phyloP scores from a whole-genome alignment of 1,140 invertebrate genomes.

The Polyergus mexicanus region DNA sequence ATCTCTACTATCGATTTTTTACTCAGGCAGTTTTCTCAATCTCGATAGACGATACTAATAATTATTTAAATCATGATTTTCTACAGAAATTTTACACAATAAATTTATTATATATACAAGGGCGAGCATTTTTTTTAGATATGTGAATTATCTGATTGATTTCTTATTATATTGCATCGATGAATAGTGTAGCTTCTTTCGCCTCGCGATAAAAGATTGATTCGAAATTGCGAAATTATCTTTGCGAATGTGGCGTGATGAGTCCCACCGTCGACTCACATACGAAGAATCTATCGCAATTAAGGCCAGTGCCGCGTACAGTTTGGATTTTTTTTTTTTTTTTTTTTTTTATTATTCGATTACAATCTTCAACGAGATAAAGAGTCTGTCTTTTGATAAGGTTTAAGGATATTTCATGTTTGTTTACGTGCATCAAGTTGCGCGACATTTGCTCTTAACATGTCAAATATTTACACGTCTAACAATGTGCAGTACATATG shows the following conservation, averaged over 20 bases:
- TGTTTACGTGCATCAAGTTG: constrained; percentile 71
- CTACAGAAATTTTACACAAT: neutral
- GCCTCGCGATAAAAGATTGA: constrained; percentile 13
- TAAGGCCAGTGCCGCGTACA: constrained; percentile 42
- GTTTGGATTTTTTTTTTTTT: constrained; percentile 65
- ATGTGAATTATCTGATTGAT: neutral
- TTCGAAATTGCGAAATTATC: constrained; percentile 50
- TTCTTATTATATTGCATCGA: neutral
- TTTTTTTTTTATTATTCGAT: constrained; percentile 69
- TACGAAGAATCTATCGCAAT: constrained; percentile 45
- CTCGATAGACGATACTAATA: neutral
- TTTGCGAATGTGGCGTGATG: neutral
- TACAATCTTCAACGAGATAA: constrained; percentile 69
- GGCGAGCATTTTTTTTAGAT: neutral
- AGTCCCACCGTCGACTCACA: neutral
- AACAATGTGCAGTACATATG: constrained; percentile 40
- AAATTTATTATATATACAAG: neutral
- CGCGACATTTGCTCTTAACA: constrained; percentile 57
- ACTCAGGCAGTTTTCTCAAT: neutral
- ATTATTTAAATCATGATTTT: neutral
- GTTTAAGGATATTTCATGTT: constrained; percentile 70
- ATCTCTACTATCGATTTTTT: neutral
- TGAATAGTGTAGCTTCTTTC: neutral
- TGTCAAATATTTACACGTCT: constrained; percentile 56
- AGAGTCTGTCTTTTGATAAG: constrained; percentile 71